Evolutionary conservation across 1,140 invertebrate species (phyloP), one percentile per base, ranked within the genome.

Genomic region (Drosophila seguyi): DNA sequence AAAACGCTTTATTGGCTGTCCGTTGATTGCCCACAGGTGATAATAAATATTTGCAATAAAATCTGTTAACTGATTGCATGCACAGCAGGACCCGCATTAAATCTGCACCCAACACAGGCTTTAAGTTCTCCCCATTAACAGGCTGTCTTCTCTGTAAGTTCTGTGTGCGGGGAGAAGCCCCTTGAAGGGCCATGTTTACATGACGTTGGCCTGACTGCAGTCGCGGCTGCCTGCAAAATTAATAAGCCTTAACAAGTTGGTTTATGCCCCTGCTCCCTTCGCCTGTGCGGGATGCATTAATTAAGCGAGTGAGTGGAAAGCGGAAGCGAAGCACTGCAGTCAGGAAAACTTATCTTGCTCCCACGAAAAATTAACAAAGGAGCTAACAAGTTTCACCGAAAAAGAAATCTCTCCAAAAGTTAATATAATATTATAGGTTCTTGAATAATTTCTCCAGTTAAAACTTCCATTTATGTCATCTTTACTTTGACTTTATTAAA

Each of bases 231-330:
- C 27, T 73, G 67, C 53, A 73, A 73, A 73, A 59, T 73, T 73
- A 73, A 73, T 73, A 73, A 73, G 69, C 53, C 69, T 36, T 73
- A 73, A 73, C 53, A 68, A 68, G 66, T 72, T 73, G 69, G 66
- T 44, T 69, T 68, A 44, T 58, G 52, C 36, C 31, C 34, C 61
- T 31, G 52, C 52, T 45, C 61, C 39, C 25, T 25, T 2, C 25
- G 29, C 67, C 36, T 41, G 66, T 73, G 29, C 14, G 36, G 67
- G 36, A 53, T 29, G 42, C 48, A 59, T 73, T 73, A 72, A 73
- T 72, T 72, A 72, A 42, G 52, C 27, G 29, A 72, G 52, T 16
- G 16, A 34, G 18, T 18, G 31, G 58, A 8, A 20, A 13, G 47
- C 20, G 39, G 20, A 53, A 55, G 52, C 20, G 14, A 1, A 38